These are phyloP conservation scores for Equus quagga DNA, from an alignment of 2,113 vertebrate genomes.

Conservation along the genomic window DNA sequence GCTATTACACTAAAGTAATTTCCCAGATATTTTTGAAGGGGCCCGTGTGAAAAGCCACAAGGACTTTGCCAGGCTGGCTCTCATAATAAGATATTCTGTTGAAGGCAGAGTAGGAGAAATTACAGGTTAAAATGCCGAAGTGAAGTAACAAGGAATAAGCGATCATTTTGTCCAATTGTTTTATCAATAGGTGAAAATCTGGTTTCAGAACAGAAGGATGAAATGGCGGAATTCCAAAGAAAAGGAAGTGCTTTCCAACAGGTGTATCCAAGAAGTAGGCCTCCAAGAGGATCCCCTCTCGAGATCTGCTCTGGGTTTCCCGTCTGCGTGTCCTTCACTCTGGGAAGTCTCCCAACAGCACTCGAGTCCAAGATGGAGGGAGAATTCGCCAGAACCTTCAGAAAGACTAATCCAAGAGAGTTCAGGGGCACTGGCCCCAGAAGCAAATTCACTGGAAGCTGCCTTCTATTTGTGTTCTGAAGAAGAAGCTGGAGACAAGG, in stretches of 20 bases:
- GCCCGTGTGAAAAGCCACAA: neutral
- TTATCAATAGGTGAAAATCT: slow-evolving; percentile 96
- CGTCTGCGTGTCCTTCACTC: slow-evolving; percentile 76
- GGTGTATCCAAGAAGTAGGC: slow-evolving; percentile 85
- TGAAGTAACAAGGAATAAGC: slow-evolving; percentile 64
- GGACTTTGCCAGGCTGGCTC: neutral
- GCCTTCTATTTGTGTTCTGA: slow-evolving; percentile 82
- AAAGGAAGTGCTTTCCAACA: slow-evolving; percentile 92
- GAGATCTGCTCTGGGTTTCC: slow-evolving; percentile 79
- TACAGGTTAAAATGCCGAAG: neutral
- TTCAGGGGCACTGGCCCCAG: slow-evolving; percentile 44
- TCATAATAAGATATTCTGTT: neutral
- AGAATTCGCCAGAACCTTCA: slow-evolving; percentile 82
- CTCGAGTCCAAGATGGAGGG: slow-evolving; percentile 83
- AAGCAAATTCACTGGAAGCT: slow-evolving; percentile 70
- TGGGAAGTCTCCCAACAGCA: slow-evolving; percentile 85
- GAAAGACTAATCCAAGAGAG: slow-evolving; percentile 79
- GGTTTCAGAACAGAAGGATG: slow-evolving; percentile 99
- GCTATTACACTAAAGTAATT: neutral
- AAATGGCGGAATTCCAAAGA: slow-evolving; percentile 99
- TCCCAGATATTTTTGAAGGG: neutral
- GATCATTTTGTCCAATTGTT: slow-evolving; percentile 69
- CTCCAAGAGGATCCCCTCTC: slow-evolving; percentile 85
- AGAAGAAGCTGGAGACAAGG: slow-evolving; percentile 74
- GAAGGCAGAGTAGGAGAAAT: neutral